These are phyloP conservation scores for Solenopsis fugax DNA, from an alignment of 1,140 invertebrate species.

Conservation along the genomic window DNA sequence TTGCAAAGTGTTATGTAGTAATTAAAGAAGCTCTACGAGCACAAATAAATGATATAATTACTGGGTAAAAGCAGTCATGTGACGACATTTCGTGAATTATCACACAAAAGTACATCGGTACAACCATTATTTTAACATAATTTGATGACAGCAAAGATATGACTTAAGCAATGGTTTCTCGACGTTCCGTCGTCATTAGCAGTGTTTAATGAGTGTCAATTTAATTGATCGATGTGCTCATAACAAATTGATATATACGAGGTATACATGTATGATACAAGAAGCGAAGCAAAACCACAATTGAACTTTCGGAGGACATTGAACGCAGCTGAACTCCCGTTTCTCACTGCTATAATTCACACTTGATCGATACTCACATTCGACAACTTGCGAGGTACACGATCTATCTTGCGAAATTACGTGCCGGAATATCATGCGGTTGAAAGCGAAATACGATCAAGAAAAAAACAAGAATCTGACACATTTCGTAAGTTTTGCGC, in stretches of 20 bases:
- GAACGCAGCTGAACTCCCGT: not conserved
- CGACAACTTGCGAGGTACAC: not conserved
- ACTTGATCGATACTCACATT: slow-evolving; percentile 51
- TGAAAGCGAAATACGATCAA: not conserved
- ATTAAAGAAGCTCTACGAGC: slow-evolving; percentile 9
- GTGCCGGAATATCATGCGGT: not conserved
- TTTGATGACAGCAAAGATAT: slow-evolving; percentile 61
- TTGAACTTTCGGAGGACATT: not conserved
- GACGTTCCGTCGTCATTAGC: slow-evolving; percentile 46
- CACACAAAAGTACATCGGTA: slow-evolving; percentile 60
- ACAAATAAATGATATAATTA: slow-evolving; percentile 22
- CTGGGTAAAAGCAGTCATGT: not conserved
- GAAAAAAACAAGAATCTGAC: not conserved
- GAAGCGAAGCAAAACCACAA: not conserved
- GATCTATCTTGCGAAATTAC: slow-evolving; percentile 45
- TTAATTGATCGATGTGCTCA: slow-evolving; percentile 56
- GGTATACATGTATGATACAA: not conserved
- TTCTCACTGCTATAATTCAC: slow-evolving; percentile 13
- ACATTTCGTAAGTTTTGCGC: slow-evolving; percentile 58
- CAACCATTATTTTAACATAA: slow-evolving; percentile 51
- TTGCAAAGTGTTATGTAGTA: not conserved
- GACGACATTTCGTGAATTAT: slow-evolving; percentile 60
- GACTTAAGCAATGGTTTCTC: not conserved
- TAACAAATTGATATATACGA: slow-evolving; percentile 6
- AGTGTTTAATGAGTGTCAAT: slow-evolving; percentile 52